Evolutionary conservation across 2,888 invertebrate species (phyloP), one percentile per base, ranked within the genome.

Genomic region (Harpalus rubripes): DNA sequence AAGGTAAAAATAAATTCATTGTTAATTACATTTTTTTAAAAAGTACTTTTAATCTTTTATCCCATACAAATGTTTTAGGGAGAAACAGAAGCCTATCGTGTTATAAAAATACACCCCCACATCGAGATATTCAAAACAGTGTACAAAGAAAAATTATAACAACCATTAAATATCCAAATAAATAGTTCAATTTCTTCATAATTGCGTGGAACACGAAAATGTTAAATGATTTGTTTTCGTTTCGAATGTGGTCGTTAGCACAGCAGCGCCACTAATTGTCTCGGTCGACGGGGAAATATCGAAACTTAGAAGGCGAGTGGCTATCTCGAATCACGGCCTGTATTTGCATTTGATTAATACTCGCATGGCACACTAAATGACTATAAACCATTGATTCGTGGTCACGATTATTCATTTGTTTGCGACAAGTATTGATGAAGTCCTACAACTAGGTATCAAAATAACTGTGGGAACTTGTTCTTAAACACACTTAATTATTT

Each of bases 281-380:
- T 22, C 18, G 61, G 22, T 41, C 18, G 44, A 63, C 44, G 61
- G 41, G 63, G 16, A 81, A 81, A 72, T 82, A 82, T 82, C 59
- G 82, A 82, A 82, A 82, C 58, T 82, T 82, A 72, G 18, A 81
- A 81, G 63, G 15, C 82, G 39, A 58, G 56, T 58, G 26, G 15
- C 39, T 74, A 72, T 58, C 82, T 72, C 52, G 56, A 82, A 82
- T 82, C 82, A 68, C 22, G 32, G 72, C 68, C 81, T 87, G 86
- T 87, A 90, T 90, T 90, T 90, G 88, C 90, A 90, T 90, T 89
- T 89, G 89, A 90, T 89, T 90, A 90, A 90, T 89, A 88, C 88
- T 85, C 86, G 86, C 86, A 87, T 87, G 85, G 87, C 89, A 89
- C 89, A 89, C 89, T 87, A 89, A 87, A 87, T 88, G 85, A 87